Percentiles rank a stretch among this genome's conserved stretches.
Conservation (phyloP, 2,888 invertebrate species). For the Hoplodrina blanda region DNA sequence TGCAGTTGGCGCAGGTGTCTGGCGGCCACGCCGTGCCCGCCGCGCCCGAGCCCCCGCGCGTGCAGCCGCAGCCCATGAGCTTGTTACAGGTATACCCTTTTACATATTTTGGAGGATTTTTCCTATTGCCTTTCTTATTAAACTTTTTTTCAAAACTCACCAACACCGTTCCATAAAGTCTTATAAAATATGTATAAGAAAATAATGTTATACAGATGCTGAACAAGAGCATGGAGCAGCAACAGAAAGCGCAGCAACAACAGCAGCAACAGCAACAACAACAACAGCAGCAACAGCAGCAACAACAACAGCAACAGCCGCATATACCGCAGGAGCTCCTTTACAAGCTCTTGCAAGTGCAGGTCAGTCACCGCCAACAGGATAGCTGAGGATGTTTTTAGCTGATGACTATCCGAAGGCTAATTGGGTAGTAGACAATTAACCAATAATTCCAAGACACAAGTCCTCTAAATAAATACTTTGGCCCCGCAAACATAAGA, state of each 20-base stretch:
- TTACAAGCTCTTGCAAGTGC: constrained; percentile 90
- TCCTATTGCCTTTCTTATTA: no score
- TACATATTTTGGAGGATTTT: no score
- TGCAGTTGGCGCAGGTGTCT: constrained; percentile 92
- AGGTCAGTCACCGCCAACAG: constrained; percentile 69
- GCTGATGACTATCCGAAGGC: neutral
- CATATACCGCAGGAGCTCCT: constrained; percentile 92
- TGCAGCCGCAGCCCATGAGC: constrained; percentile 87
- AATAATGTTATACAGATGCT: constrained; percentile 85
- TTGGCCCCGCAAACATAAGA: no score
- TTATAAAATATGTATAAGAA: neutral
- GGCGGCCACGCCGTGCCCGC: constrained; percentile 92
- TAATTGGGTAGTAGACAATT: no score
- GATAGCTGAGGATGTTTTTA: neutral
- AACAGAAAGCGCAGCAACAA: constrained; percentile 86
- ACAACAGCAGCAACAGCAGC: constrained; percentile 92
- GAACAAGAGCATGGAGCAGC: constrained; percentile 89
- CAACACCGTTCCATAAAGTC: no score
- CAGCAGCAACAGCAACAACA: constrained; percentile 92
- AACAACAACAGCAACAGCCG: constrained; percentile 91
- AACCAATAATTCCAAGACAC: no score
- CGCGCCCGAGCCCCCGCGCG: constrained; percentile 78
- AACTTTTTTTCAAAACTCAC: no score
- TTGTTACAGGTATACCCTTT: constrained; percentile 87
- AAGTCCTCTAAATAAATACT: no score